These are phyloP conservation scores for Zonotrichia albicollis DNA, from an alignment of 2,797 vertebrate species.

Conservation along the genomic window DNA sequence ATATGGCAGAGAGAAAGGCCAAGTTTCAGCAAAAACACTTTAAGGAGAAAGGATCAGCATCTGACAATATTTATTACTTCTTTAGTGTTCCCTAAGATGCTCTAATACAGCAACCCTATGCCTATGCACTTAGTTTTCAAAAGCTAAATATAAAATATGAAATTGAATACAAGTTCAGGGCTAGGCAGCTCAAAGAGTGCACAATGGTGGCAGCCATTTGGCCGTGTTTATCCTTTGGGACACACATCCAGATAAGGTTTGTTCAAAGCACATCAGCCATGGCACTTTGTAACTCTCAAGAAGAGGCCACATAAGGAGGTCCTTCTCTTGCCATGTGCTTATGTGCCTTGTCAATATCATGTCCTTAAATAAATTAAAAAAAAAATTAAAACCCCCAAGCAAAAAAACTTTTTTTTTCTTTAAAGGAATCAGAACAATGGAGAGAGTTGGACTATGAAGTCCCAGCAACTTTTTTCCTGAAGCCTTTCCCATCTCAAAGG, in stretches of 20 bases:
- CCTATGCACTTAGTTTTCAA: background rate
- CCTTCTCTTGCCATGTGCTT: background rate
- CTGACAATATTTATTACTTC: constrained; percentile 4
- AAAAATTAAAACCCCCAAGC: too few relatives aligned
- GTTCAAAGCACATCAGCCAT: background rate
- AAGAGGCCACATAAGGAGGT: background rate
- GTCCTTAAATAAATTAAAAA: background rate
- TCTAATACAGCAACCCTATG: background rate
- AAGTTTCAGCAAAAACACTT: constrained; percentile 40
- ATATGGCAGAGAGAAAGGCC: background rate
- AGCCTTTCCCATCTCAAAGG: background rate
- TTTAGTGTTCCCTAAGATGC: background rate
- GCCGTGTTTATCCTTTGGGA: background rate
- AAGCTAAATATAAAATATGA: background rate
- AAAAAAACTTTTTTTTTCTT: background rate
- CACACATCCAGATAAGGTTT: background rate
- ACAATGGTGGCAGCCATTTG: background rate
- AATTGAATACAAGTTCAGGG: background rate
- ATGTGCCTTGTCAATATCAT: background rate
- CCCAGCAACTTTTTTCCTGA: background rate
- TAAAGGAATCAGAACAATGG: background rate
- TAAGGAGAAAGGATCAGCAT: constrained; percentile 12
- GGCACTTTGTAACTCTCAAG: background rate
- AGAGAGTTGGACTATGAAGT: background rate
- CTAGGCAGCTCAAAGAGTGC: background rate